Base-by-base conservation (phyloP, 2,888 invertebrate species). In the Coenonympha glycerion region DNA sequence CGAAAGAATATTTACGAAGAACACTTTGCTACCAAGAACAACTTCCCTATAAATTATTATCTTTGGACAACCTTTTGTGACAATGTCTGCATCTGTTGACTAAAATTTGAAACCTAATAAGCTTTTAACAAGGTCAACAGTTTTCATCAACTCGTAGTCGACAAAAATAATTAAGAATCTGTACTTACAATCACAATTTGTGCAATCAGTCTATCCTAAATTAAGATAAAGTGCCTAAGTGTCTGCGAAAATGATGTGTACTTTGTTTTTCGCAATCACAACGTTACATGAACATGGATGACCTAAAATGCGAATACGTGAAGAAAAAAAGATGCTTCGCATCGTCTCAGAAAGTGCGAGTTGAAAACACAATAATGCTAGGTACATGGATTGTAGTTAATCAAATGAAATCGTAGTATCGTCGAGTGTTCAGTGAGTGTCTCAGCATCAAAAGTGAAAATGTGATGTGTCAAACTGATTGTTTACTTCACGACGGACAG, bases 111-210 rank as follows among this genome's bases (percentile, higher is more conserved):
- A 87, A 85, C 87, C 79, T 84, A 81, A 72, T 84, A 84, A 79
- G 87, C 87, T 87, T 87, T 85, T 87, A 87, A 87, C 87, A 87
- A 88, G 87, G 87, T 87, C 87, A 88, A 87, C 87, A 87, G 86
- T 86, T 85, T 87, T 87, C 82, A 81, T 87, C 82, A 78, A 83
- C 77, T 80, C 75, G 65, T 68, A 76, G 78, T 73, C 78, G 74
- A 77, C 77, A 69, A 81, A 84, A 84, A 82, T 86, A 85, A 85
- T 82, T 77, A 75, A 73, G 68, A 80, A 73, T 80, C 71, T 69
- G 71, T 76, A 67, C 68, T 73, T 77, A 72, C 66, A 68, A 66
- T 71, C 63, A 61, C 72, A 71, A 71, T 71, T 68, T 65, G 69
- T 75, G 67, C 59, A 63, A 74, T 73, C 64, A 71, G 66, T 68